A percentile compares a stretch with the other conserved stretches of the same genome.
phyloP scores from a whole-genome alignment of 2,888 invertebrate genomes.

The Hirtodrosophila duncani region DNA sequence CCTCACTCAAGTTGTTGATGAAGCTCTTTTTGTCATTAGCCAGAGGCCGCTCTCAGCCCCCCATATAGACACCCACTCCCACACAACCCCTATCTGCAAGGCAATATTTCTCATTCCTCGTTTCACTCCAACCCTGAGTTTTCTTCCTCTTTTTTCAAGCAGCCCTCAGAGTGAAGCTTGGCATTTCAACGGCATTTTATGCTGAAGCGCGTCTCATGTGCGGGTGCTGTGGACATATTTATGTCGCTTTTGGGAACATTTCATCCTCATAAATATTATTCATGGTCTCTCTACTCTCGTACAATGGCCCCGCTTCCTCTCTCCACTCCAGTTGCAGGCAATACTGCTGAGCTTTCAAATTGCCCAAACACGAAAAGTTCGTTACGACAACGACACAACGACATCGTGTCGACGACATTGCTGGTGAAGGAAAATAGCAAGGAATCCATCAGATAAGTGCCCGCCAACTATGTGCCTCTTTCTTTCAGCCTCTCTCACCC shows the following conservation, averaged over 20 bases:
- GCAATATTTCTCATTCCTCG: constrained; percentile 25
- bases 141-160: neutral
- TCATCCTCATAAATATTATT: constrained; percentile 77
- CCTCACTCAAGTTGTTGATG: too few species aligned
- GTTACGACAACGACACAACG: constrained; percentile 33
- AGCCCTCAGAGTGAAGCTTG: constrained; percentile 20
- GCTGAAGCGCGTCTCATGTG: constrained; percentile 69
- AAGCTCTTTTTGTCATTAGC: too few species aligned
- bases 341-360: constrained; percentile 70
- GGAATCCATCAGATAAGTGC: constrained; percentile 69
- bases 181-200: constrained; percentile 63
- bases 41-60: too few species aligned
- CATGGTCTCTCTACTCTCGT: constrained; percentile 65
- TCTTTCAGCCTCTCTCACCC: constrained; percentile 14
- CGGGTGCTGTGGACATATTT: constrained; percentile 77
- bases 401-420: constrained; percentile 5
- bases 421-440: constrained; percentile 54
- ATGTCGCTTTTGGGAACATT: constrained; percentile 77
- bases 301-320: constrained; percentile 21
- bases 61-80: too few species aligned
- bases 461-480: constrained; percentile 40
- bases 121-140: neutral
- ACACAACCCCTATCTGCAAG: too few species aligned
- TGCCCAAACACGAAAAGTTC: constrained; percentile 57
- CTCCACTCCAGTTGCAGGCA: constrained; percentile 10